phyloP scores from a whole-genome alignment of 2,797 vertebrate species.

The Aviceda leuphotes region DNA sequence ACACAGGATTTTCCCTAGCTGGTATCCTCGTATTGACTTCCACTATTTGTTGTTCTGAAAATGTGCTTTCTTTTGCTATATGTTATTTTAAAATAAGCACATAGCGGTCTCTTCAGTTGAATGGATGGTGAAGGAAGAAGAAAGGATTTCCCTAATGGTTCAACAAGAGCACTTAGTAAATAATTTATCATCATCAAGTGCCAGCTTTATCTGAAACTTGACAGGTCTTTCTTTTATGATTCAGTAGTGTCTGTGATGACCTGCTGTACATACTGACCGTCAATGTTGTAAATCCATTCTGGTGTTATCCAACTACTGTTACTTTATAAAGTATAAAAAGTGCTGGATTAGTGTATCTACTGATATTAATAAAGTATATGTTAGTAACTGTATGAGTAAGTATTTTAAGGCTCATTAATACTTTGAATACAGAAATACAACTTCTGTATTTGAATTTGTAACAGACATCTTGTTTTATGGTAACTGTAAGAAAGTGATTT shows the following conservation, averaged over 20 bases:
- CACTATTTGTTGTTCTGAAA: not conserved
- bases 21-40: not conserved
- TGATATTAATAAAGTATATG: not conserved
- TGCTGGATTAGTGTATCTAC: not conserved
- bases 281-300: slow-evolving; percentile 6
- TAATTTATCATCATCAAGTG: slow-evolving; percentile 67
- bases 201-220: slow-evolving; percentile 44
- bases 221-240: slow-evolving; percentile 42
- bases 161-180: slow-evolving; percentile 53
- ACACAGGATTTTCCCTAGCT: not conserved
- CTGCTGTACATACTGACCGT: not conserved
- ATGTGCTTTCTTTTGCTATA: not conserved
- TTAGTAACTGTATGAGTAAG: not conserved
- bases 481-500: slow-evolving; percentile 71
- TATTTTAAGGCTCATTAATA: slow-evolving; percentile 14
- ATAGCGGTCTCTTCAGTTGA: not conserved
- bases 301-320: not conserved
- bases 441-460: slow-evolving; percentile 45
- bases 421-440: not conserved
- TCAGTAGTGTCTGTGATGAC: slow-evolving; percentile 19
- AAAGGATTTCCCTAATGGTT: slow-evolving; percentile 29
- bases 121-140: not conserved
- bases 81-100: not conserved
- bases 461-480: slow-evolving; percentile 68
- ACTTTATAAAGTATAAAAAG: not conserved